Conservation (phyloP, 2,113 vertebrate species). For the Strix uralensis region DNA sequence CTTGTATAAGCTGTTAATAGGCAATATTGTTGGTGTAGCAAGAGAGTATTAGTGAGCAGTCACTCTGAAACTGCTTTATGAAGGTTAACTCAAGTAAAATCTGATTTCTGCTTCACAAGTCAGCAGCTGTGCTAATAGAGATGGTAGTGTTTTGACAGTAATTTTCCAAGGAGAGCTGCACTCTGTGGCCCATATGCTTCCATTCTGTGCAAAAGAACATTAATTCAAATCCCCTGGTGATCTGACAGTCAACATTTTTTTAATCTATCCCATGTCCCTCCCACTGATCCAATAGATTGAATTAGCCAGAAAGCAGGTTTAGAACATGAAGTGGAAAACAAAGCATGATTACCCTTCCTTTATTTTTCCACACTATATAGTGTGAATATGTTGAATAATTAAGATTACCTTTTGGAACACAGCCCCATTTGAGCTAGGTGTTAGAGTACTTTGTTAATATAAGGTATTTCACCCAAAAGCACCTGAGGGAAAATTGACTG, state of each 20-base stretch:
- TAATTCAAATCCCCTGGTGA: conserved; percentile 33
- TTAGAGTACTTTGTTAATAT: neutral
- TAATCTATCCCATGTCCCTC: neutral
- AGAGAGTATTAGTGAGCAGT: neutral
- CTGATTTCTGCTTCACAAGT: neutral
- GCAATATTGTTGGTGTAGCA: neutral
- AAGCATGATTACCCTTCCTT: neutral
- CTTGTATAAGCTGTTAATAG: neutral
- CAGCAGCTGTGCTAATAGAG: conserved; percentile 23
- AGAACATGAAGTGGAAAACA: conserved; percentile 25
- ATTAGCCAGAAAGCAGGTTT: conserved; percentile 9
- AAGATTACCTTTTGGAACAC: neutral
- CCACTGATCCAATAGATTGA: conserved; percentile 24
- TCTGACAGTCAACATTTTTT: conserved; percentile 25
- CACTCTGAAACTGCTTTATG: neutral
- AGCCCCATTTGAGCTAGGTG: neutral
- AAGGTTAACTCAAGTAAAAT: conserved; percentile 20
- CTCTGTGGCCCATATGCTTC: conserved; percentile 13
- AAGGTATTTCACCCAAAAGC: neutral
- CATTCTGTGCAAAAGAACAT: conserved; percentile 25
- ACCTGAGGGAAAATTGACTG: neutral
- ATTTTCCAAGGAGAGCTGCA: conserved; percentile 23
- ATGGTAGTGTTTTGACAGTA: conserved; percentile 32
- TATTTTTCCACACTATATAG: neutral
- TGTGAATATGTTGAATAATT: neutral